Conservation (phyloP, 2,797 vertebrate genomes). For the Poliocrania exsul region DNA sequence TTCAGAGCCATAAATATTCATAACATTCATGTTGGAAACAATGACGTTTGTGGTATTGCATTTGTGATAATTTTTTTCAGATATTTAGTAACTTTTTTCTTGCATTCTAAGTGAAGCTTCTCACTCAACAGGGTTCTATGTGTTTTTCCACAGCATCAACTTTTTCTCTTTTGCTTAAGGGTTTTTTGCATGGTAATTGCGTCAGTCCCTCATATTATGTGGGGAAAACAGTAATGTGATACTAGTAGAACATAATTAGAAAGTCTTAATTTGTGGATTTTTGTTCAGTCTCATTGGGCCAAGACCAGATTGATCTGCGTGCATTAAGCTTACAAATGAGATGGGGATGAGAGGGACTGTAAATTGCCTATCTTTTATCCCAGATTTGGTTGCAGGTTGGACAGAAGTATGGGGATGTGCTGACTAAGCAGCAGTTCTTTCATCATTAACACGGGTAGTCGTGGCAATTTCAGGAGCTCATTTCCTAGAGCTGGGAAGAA, state of each 20-base stretch:
- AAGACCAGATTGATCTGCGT: background rate
- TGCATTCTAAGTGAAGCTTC: background rate
- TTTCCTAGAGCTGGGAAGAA: background rate
- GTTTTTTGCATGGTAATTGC: background rate
- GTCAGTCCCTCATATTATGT: background rate
- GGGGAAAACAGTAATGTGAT: background rate
- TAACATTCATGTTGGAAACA: background rate
- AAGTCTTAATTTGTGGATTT: background rate
- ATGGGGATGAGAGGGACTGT: background rate
- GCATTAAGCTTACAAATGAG: background rate
- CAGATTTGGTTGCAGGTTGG: background rate
- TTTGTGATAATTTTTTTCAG: background rate
- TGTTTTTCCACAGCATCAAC: background rate
- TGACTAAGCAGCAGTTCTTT: background rate
- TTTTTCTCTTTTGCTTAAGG: background rate
- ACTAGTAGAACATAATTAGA: background rate
- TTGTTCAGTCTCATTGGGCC: background rate
- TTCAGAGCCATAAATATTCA: slow-evolving; percentile 60
- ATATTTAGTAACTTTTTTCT: background rate
- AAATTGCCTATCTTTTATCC: background rate
- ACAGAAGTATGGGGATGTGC: background rate
- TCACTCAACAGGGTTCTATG: background rate
- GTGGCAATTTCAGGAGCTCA: background rate
- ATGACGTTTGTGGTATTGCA: background rate
- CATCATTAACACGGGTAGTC: background rate